phyloP scores from a whole-genome alignment of 2,888 invertebrate genomes.

The Tachina fera region DNA sequence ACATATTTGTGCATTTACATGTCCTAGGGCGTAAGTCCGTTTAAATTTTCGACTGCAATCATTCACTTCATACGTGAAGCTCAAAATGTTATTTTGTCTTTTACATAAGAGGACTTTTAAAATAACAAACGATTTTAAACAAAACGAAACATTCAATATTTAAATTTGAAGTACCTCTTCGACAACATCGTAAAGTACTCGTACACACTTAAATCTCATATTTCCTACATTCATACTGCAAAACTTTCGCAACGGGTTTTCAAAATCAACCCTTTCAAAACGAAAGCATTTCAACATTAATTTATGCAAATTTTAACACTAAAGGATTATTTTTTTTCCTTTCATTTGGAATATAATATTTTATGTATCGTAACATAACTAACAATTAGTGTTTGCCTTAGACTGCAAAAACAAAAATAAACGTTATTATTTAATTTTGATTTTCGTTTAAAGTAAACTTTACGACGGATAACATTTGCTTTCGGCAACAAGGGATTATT shows the following conservation, averaged over 20 bases:
- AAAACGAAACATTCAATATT: slow-evolving; percentile 49
- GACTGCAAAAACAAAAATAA: slow-evolving; percentile 27
- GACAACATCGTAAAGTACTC: slow-evolving; percentile 6
- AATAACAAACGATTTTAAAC: slow-evolving; percentile 54
- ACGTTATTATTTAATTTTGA: slow-evolving; percentile 31
- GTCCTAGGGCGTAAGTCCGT: slow-evolving; percentile 43
- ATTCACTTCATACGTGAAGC: slow-evolving; percentile 56
- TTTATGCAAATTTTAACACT: slow-evolving; percentile 52
- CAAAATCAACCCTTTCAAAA: slow-evolving; percentile 54
- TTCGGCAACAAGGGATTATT: slow-evolving; percentile 24
- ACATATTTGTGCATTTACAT: slow-evolving; percentile 4
- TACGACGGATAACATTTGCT: slow-evolving; percentile 44
- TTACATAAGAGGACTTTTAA: slow-evolving; percentile 1
- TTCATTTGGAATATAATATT: slow-evolving; percentile 46
- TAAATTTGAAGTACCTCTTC: slow-evolving; percentile 58
- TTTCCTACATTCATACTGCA: slow-evolving; percentile 12
- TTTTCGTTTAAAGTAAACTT: slow-evolving; percentile 18
- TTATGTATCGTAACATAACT: slow-evolving; percentile 62
- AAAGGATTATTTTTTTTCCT: slow-evolving; percentile 11
- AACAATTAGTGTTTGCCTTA: slow-evolving; percentile 64
- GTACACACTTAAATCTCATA: slow-evolving; percentile 16
- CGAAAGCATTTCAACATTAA: slow-evolving; percentile 20
- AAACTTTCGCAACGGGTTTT: slow-evolving; percentile 24
- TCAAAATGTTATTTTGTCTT: slow-evolving; percentile 46
- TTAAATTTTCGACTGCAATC: slow-evolving; percentile 49